phyloP scores from a whole-genome alignment of 2,888 invertebrate species.

The Pocota personata region DNA sequence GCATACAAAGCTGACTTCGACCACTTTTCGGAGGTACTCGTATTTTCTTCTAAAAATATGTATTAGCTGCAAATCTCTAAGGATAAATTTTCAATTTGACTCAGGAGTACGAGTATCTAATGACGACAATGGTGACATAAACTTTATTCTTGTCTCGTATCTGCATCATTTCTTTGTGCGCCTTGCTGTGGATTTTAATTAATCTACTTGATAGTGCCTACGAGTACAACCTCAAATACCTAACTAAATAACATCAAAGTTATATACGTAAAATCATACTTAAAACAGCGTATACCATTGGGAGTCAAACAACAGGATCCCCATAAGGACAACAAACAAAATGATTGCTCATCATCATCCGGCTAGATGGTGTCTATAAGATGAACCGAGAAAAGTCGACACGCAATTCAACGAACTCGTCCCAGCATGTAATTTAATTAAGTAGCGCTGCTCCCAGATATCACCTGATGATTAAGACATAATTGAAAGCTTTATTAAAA shows the following conservation, averaged over 20 bases:
- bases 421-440: conserved; percentile 75
- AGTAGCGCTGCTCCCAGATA: conserved; percentile 74
- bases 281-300: not conserved
- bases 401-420: conserved; percentile 39
- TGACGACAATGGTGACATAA: too few species aligned
- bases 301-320: not conserved
- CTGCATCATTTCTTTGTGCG: too few species aligned
- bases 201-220: not conserved
- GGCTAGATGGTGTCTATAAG: conserved; percentile 18
- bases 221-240: not conserved
- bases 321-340: not conserved
- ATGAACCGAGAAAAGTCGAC: conserved; percentile 31
- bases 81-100: too few species aligned
- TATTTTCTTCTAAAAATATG: too few species aligned
- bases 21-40: too few species aligned
- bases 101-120: too few species aligned
- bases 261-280: not conserved
- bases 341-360: conserved; percentile 46
- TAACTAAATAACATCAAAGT: not conserved
- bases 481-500: conserved; percentile 76
- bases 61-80: too few species aligned
- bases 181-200: not conserved
- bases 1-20: too few species aligned
- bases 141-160: too few species aligned
- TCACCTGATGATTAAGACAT: conserved; percentile 76